Evolutionary conservation across 2,888 invertebrate genomes (phyloP).

Genomic region (Sesamia inferens): DNA sequence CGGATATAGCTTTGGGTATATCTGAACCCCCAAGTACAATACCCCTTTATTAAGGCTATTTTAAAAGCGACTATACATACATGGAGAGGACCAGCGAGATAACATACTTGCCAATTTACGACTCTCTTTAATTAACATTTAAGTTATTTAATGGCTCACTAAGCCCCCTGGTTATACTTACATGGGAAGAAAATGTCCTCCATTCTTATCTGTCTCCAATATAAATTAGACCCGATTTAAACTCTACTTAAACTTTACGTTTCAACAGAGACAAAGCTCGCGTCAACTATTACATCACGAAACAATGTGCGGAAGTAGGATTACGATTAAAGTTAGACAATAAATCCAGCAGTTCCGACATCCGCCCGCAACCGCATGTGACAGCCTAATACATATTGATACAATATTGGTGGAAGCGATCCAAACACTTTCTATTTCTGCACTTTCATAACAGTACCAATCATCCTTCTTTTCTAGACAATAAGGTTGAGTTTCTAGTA

Average conservation of each 20-base stretch:
- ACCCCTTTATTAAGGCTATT: too few relatives aligned
- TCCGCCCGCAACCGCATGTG: slow-evolving; percentile 78
- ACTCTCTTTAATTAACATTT: slow-evolving; percentile 16
- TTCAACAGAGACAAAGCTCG: slow-evolving; percentile 28
- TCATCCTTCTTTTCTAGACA: not conserved
- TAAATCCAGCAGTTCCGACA: slow-evolving; percentile 81
- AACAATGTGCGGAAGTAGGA: slow-evolving; percentile 69
- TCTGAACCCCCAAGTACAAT: too few relatives aligned
- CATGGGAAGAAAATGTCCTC: slow-evolving; percentile 16
- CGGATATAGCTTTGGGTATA: too few relatives aligned
- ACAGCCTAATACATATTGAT: slow-evolving; percentile 84
- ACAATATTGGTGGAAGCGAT: slow-evolving; percentile 76
- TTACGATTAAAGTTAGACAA: slow-evolving; percentile 80
- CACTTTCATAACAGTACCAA: slow-evolving; percentile 5
- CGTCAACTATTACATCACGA: slow-evolving; percentile 61
- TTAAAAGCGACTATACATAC: too few relatives aligned
- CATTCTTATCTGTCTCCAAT: slow-evolving; percentile 35
- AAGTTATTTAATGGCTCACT: slow-evolving; percentile 33
- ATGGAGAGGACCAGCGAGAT: too few relatives aligned
- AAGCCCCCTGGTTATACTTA: slow-evolving; percentile 17
- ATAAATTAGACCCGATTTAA: slow-evolving; percentile 41
- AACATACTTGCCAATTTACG: too few relatives aligned
- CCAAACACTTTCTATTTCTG: slow-evolving; percentile 58
- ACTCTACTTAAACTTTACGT: slow-evolving; percentile 37
- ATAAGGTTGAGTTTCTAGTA: slow-evolving; percentile 67